These are phyloP conservation scores for Phalloptychus januarius DNA, from an alignment of 2,797 vertebrate species.

Conservation along the genomic window DNA sequence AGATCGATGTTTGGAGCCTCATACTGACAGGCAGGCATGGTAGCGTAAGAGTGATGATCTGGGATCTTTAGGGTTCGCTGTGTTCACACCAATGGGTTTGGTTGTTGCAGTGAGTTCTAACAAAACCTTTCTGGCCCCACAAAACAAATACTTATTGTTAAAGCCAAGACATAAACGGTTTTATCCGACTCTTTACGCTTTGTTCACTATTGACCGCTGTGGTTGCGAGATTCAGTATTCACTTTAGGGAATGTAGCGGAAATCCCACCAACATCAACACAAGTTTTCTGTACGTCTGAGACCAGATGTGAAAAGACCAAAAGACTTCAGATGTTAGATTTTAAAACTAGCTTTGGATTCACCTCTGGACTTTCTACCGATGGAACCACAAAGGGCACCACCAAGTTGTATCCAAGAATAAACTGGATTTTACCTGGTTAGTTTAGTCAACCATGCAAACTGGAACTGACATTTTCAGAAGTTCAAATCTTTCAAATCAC, in stretches of 20 bases:
- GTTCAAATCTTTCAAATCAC: background rate
- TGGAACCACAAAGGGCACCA: background rate
- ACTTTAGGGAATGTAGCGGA: background rate
- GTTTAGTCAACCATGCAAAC: background rate
- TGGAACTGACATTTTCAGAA: background rate
- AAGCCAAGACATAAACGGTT: background rate
- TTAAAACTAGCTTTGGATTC: background rate
- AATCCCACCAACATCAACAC: background rate
- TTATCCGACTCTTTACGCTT: too few species aligned
- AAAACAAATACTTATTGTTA: background rate
- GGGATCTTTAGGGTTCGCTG: background rate
- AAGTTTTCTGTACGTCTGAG: background rate
- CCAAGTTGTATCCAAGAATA: background rate
- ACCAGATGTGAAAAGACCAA: background rate
- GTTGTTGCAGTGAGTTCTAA: background rate
- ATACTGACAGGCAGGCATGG: background rate
- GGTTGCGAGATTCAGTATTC: background rate
- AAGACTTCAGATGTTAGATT: background rate
- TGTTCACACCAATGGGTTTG: background rate
- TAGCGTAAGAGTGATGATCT: background rate
- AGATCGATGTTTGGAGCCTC: background rate
- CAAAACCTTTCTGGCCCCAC: background rate
- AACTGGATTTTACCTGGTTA: background rate
- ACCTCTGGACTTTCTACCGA: background rate
- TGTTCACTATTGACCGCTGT: too few species aligned